Evolutionary conservation across 2,797 vertebrate genomes (phyloP), one percentile per base, ranked within the genome.

Genomic region (Vipera latastei): DNA sequence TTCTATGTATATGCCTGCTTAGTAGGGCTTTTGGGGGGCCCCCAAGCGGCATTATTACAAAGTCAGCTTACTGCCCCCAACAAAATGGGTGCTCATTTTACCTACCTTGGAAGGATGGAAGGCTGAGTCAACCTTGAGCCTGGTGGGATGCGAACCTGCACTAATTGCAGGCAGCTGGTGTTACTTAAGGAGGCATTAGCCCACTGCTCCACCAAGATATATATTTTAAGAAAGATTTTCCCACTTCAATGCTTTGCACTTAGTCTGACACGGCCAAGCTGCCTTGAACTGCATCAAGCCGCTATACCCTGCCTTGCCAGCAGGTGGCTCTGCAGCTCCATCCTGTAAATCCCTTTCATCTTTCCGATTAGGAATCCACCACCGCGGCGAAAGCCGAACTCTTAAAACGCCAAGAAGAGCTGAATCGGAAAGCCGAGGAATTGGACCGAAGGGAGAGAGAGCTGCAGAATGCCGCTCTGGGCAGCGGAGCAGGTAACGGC

Each of bases 381-480:
- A 97, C 97, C 0, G 98, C 93, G 32, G 98, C 88, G 93, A 98
- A 98, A 0, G 98, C 98, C 0, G 99, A 99, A 85, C 98, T 99
- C 93, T 96, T 99, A 88, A 98, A 97, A 97, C 98, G 98, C 95
- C 99, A 99, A 97, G 99, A 99, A 96, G 99, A 99, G 96, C 98
- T 99, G 92, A 99, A 99, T 97, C 98, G 98, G 93, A 99, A 99
- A 95, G 99, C 99, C 0, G 97, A 96, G 90, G 99, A 99, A 94
- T 94, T 99, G 97, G 99, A 99, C 96, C 98, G 98, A 93, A 97
- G 99, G 92, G 99, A 99, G 96, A 95, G 98, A 90, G 99, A 99
- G 95, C 98, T 99, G 94, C 98, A 98, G 92, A 98, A 98, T 0
- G 98, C 98, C 4, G 97, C 98, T 86, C 97, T 98, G 1, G 98